Evolutionary conservation across 2,113 vertebrate genomes (phyloP), one percentile per base, ranked within the genome.

Genomic region (Rynchops niger): DNA sequence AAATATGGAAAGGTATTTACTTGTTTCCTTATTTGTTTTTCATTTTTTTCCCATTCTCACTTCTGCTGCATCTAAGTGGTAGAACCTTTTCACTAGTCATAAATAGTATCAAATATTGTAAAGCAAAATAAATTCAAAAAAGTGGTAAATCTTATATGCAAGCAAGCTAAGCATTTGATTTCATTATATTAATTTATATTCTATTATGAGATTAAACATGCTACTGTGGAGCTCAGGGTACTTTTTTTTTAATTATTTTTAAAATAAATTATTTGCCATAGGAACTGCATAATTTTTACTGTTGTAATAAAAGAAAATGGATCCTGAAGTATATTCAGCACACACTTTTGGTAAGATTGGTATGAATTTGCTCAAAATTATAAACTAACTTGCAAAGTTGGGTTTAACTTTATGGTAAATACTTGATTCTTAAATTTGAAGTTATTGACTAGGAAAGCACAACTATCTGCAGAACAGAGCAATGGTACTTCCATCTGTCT

Each of bases 41-140:
- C 6, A 10, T 25, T 22, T 90, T 40, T 49, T 30, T 14, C 2
- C 0, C 8, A 4, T 11, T 32, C 34, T 13, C 2, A 12, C 58
- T 93, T 74, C 43, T 93, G 12, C 80, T 66, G 15, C 25, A 55
- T 61, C 32, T 45, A 27, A 63, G n/a, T 32, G n/a, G 9, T 47
- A 78, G 59, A 84, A 87, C 3, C 23, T 87, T 86, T 89, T 70
- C 18, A 30, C 9, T 82, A 74, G 15, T 49, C 8, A 16, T 49
- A 49, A 53, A 52, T 17, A 56, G 10, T 49, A 43, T 43, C 14
- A 74, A 49, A 32, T 38, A 59, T 21, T 53, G 32, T 23, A 70
- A 69, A 82, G 15, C 6, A 70, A 73, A 90, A 59, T 58, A 30
- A 85, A 74, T 45, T 45, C 9, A 18, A 45, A 84, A 17, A 65